phyloP scores from a whole-genome alignment of 2,797 vertebrate species.

The Eutrigla gurnardus region DNA sequence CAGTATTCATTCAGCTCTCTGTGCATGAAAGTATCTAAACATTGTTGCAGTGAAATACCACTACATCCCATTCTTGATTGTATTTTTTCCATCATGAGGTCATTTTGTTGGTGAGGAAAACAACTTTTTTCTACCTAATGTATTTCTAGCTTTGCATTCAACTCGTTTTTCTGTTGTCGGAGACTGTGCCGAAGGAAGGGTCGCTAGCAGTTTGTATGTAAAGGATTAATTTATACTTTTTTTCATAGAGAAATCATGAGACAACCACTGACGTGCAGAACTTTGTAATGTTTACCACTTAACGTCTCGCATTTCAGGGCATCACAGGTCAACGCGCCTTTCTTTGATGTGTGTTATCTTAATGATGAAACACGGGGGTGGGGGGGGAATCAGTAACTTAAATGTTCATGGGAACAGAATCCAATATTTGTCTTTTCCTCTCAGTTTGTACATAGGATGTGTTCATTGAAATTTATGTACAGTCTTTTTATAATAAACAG shows the following conservation, averaged over 20 bases:
- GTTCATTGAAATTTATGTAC: conserved; percentile 88
- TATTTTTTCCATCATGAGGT: conserved; percentile 73
- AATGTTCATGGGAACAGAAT: conserved; percentile 78
- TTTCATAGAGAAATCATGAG: conserved; percentile 74
- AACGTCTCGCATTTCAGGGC: conserved; percentile 79
- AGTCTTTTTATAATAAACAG: conserved; percentile 91
- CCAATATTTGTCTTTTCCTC: conserved; percentile 76
- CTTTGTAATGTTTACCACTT: conserved; percentile 80
- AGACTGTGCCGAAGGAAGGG: conserved; percentile 65
- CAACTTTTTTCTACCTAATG: conserved; percentile 69
- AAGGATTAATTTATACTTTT: conserved; percentile 82
- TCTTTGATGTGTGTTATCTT: conserved; percentile 77
- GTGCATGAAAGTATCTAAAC: conserved; percentile 53
- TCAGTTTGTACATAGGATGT: conserved; percentile 86
- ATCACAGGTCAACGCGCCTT: conserved; percentile 72
- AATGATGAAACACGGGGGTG: conserved; percentile 58
- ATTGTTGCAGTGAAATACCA: conserved; percentile 56
- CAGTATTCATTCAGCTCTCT: conserved; percentile 56
- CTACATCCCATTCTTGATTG: conserved; percentile 74
- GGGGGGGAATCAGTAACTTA: conserved; percentile 60
- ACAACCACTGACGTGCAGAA: conserved; percentile 77
- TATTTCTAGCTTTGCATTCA: conserved; percentile 75
- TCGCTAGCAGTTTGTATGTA: conserved; percentile 65
- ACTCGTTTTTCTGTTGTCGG: conserved; percentile 61
- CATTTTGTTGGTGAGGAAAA: conserved; percentile 46